These are phyloP conservation scores for Pseudolycoriella hygida DNA, from an alignment of 2,888 invertebrate genomes.

Conservation along the genomic window DNA sequence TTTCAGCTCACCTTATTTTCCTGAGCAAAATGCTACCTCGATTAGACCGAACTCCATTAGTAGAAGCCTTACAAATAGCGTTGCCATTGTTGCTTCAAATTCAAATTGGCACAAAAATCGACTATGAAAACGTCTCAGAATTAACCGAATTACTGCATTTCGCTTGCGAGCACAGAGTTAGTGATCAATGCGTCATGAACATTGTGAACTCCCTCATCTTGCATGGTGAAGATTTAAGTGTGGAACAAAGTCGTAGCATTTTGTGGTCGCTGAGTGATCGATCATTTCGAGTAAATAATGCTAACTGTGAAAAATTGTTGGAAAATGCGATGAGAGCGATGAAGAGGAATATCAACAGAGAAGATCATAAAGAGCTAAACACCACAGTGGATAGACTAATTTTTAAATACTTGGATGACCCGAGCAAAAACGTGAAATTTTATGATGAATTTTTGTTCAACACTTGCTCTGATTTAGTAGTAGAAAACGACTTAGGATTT, in stretches of 20 bases:
- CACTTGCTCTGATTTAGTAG: background rate
- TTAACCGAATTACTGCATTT: slow-evolving; percentile 37
- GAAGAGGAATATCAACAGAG: background rate
- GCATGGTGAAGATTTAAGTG: slow-evolving; percentile 29
- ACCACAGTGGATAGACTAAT: background rate
- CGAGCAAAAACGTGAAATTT: background rate
- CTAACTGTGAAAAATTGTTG: background rate
- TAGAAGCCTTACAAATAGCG: slow-evolving; percentile 44
- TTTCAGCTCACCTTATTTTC: slow-evolving; percentile 1
- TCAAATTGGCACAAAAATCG: slow-evolving; percentile 38
- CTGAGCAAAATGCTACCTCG: background rate
- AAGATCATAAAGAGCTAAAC: background rate
- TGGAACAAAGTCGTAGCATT: slow-evolving; percentile 33
- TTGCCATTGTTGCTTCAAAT: slow-evolving; percentile 49
- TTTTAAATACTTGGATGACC: background rate
- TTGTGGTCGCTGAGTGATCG: slow-evolving; percentile 36
- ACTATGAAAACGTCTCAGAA: slow-evolving; percentile 32
- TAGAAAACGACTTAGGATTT: background rate
- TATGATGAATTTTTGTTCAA: background rate
- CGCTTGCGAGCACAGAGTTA: slow-evolving; percentile 31
- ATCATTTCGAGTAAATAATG: background rate
- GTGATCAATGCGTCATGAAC: slow-evolving; percentile 33
- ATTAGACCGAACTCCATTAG: slow-evolving; percentile 31
- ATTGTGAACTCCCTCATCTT: slow-evolving; percentile 34
- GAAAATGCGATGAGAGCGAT: background rate